phyloP scores from a whole-genome alignment of 2,113 vertebrate species.

The Sphaerodactylus townsendi region DNA sequence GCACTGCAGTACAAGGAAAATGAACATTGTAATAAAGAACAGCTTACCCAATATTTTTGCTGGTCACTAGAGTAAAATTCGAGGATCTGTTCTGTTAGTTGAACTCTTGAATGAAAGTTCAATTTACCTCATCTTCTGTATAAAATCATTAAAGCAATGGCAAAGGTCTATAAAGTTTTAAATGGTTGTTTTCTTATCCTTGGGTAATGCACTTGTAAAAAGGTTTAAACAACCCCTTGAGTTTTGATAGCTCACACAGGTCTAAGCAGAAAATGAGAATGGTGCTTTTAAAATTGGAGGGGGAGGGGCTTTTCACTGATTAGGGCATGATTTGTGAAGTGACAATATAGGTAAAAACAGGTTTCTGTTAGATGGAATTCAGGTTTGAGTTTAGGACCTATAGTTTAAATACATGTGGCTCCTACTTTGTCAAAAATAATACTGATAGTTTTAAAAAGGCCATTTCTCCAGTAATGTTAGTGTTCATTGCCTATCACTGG shows the following conservation, averaged over 20 bases:
- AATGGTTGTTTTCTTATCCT: conserved; percentile 27
- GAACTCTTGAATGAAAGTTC: conserved; percentile 54
- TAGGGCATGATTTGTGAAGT: neutral
- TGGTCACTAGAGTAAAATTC: conserved; percentile 63
- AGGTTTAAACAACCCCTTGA: neutral
- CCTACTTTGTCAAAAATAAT: neutral
- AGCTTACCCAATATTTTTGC: conserved; percentile 52
- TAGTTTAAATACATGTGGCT: neutral
- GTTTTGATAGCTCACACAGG: neutral
- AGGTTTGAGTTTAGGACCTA: neutral
- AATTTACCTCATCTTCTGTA: conserved; percentile 49
- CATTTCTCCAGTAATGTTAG: too few species aligned
- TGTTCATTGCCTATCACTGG: too few species aligned
- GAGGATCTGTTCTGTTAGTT: conserved; percentile 51
- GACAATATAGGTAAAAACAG: neutral
- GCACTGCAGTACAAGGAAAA: conserved; percentile 55
- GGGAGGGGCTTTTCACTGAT: neutral
- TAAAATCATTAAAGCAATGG: conserved; percentile 42
- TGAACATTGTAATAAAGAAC: conserved; percentile 68
- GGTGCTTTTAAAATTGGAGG: neutral
- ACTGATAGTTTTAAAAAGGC: too few species aligned
- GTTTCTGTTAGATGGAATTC: neutral
- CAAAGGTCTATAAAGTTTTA: conserved; percentile 23
- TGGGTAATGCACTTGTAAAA: conserved; percentile 30
- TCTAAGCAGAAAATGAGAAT: neutral